Conservation (phyloP, 1,140 invertebrate genomes). For the Caligus rogercresseyi region DNA sequence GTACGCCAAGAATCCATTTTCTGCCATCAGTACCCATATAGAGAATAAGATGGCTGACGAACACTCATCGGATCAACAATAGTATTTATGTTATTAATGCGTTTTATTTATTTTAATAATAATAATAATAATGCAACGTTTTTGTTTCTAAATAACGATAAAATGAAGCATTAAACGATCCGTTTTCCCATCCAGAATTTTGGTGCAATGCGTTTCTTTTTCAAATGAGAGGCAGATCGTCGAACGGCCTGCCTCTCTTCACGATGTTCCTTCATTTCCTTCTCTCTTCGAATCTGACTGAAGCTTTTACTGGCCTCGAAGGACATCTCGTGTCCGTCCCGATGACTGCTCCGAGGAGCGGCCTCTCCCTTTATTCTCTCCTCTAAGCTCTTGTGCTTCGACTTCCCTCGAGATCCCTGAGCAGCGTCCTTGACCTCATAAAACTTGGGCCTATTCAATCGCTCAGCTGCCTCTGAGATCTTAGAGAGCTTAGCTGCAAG, state of each 20-base stretch:
- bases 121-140: too few relatives aligned
- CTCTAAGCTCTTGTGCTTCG: not conserved
- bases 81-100: too few relatives aligned
- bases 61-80: too few relatives aligned
- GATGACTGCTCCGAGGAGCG: not conserved
- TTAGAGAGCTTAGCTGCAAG: not conserved
- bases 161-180: not conserved
- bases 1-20: slow-evolving; percentile 14
- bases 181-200: slow-evolving; percentile 3
- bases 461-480: not conserved
- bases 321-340: slow-evolving; percentile 6
- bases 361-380: not conserved
- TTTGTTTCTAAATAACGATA: too few relatives aligned
- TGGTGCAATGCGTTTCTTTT: not conserved
- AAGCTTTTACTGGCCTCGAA: not conserved
- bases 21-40: slow-evolving; percentile 15
- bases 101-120: too few relatives aligned
- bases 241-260: slow-evolving; percentile 6
- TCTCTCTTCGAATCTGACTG: not conserved
- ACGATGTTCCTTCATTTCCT: not conserved
- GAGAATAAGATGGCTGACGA: slow-evolving; percentile 9
- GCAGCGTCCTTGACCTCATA: slow-evolving; percentile 11
- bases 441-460: slow-evolving; percentile 9
- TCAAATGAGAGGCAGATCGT: slow-evolving; percentile 1
- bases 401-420: not conserved